Evolutionary conservation across 2,797 vertebrate genomes (phyloP).

Genomic region (Sorex maritimensis): DNA sequence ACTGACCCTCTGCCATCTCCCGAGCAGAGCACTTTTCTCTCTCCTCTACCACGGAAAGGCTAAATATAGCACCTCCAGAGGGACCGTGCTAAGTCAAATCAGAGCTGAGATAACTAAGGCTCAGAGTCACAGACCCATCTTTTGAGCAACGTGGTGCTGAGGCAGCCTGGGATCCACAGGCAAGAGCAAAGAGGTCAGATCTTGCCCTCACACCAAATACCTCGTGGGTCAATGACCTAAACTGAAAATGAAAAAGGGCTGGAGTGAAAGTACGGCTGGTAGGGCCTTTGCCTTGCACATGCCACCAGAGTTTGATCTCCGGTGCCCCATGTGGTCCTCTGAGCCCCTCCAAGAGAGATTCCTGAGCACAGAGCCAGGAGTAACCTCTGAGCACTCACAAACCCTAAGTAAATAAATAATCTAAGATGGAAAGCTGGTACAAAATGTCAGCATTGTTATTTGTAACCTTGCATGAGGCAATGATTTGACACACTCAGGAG

Average conservation of each 20-base stretch:
- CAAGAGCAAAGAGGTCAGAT: neutral
- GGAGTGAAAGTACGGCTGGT: too few species aligned
- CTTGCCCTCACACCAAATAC: neutral
- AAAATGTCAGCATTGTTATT: neutral
- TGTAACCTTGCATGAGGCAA: neutral
- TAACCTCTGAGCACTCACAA: too few species aligned
- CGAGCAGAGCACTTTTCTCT: neutral
- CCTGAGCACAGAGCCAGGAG: too few species aligned
- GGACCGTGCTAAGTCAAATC: neutral
- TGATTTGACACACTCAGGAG: neutral
- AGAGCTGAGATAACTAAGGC: neutral
- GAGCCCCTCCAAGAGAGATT: too few species aligned
- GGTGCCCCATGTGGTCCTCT: too few species aligned
- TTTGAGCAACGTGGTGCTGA: neutral
- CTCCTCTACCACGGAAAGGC: too few species aligned
- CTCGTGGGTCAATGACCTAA: neutral
- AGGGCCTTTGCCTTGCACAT: too few species aligned
- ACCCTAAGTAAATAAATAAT: too few species aligned
- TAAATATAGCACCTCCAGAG: too few species aligned
- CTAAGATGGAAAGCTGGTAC: neutral
- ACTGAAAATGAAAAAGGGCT: neutral
- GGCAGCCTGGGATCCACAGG: too few species aligned
- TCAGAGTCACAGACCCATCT: neutral
- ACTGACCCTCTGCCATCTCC: neutral
- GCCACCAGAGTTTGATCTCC: too few species aligned